These are phyloP conservation scores for Clivina fossor DNA, from an alignment of 2,888 invertebrate species.

Conservation along the genomic window DNA sequence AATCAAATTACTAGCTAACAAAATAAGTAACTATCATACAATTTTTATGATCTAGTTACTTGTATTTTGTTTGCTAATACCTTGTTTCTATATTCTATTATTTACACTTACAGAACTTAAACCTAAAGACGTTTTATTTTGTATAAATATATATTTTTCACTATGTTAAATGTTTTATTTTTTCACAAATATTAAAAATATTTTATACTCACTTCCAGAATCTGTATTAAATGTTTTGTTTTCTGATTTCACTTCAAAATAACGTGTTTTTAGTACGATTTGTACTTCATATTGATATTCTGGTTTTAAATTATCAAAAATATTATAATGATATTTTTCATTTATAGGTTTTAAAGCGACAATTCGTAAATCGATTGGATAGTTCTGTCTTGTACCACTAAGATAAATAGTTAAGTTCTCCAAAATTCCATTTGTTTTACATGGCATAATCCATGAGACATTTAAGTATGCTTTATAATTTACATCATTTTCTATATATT, in stretches of 20 bases:
- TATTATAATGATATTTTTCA: neutral
- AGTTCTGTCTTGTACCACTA: neutral
- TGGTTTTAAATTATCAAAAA: slow-evolving; percentile 36
- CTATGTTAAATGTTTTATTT: no score
- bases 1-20: no score
- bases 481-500: neutral
- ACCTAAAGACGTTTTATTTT: no score
- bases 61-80: no score
- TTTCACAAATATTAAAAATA: no score
- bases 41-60: no score
- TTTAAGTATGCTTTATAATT: slow-evolving; percentile 10
- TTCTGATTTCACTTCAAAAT: slow-evolving; percentile 14
- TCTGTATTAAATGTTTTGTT: slow-evolving; percentile 36
- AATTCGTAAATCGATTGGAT: slow-evolving; percentile 35
- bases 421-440: slow-evolving; percentile 42
- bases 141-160: no score
- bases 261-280: slow-evolving; percentile 9
- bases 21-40: no score
- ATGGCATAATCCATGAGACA: slow-evolving; percentile 38
- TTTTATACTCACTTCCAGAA: slow-evolving; percentile 43
- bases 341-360: slow-evolving; percentile 17
- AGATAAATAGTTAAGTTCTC: slow-evolving; percentile 20
- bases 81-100: no score
- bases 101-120: no score
- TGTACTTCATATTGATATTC: slow-evolving; percentile 37